Percentiles rank a stretch among this genome's conserved stretches.
Evolutionary conservation across 2,797 vertebrate genomes (phyloP).

Genomic region (Acanthurus tractus): DNA sequence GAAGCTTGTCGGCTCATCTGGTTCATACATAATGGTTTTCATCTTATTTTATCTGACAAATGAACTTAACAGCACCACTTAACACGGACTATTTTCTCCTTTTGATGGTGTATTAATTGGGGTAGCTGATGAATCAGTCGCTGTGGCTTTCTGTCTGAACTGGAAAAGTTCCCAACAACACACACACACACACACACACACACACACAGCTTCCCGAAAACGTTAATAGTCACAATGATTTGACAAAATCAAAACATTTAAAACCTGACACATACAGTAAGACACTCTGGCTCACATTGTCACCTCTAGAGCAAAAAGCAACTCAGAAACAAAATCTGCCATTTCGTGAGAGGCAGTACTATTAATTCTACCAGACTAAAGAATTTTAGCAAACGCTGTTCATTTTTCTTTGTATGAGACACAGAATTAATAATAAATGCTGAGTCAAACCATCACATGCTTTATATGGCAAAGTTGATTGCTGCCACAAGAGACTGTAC

Average conservation of each 20-base stretch:
- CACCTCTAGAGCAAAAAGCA: slow-evolving; percentile 13
- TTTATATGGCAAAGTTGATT: slow-evolving; percentile 55
- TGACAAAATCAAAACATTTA: slow-evolving; percentile 11
- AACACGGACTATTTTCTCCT: slow-evolving; percentile 52
- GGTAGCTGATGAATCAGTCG: slow-evolving; percentile 57
- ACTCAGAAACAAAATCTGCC: background rate
- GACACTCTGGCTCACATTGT: background rate
- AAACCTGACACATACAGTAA: slow-evolving; percentile 1
- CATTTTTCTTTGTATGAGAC: slow-evolving; percentile 21
- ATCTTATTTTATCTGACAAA: slow-evolving; percentile 77
- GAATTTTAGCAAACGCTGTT: slow-evolving; percentile 5
- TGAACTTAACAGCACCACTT: slow-evolving; percentile 70
- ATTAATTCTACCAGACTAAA: slow-evolving; percentile 2
- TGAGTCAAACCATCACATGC: slow-evolving; percentile 40
- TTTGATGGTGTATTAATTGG: slow-evolving; percentile 69
- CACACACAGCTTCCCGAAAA: slow-evolving; percentile 27
- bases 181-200: slow-evolving; percentile 6
- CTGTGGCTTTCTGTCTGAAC: slow-evolving; percentile 34
- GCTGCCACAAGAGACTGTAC: slow-evolving; percentile 55
- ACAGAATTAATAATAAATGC: slow-evolving; percentile 56
- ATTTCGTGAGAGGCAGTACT: background rate
- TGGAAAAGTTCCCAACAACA: slow-evolving; percentile 24
- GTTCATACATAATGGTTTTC: slow-evolving; percentile 77
- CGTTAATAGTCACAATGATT: background rate
- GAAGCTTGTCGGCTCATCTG: slow-evolving; percentile 89